Conservation (phyloP, 2,113 vertebrate species). For the Smithornis capensis region DNA sequence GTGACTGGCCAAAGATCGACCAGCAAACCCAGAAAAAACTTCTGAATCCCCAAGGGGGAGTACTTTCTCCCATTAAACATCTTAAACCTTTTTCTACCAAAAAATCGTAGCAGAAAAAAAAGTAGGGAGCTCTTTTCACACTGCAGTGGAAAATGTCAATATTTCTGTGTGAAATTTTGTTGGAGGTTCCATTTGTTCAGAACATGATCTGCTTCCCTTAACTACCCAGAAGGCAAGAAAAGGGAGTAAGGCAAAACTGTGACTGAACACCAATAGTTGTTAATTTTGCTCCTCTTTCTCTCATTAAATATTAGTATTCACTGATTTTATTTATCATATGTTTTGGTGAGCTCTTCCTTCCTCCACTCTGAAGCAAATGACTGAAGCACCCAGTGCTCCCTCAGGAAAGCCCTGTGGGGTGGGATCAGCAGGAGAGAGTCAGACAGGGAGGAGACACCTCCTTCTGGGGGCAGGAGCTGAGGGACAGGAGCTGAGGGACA, state of each 20-base stretch:
- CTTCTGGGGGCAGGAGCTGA: too few relatives aligned
- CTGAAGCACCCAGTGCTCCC: background rate
- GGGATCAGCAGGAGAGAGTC: background rate
- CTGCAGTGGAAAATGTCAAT: background rate
- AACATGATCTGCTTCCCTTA: background rate
- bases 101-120: background rate
- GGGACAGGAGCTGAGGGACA: too few relatives aligned
- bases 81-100: background rate
- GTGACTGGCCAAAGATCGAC: background rate
- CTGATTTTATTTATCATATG: background rate
- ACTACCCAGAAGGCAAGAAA: background rate
- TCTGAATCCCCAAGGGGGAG: background rate
- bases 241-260: background rate
- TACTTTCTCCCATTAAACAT: background rate
- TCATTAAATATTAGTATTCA: background rate
- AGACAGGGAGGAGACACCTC: background rate
- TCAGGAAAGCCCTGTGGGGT: background rate
- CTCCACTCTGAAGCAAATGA: background rate
- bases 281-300: background rate
- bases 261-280: background rate
- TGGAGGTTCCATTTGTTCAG: background rate
- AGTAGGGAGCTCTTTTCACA: too few relatives aligned
- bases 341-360: background rate
- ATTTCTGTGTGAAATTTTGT: background rate
- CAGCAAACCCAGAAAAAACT: background rate